Evolutionary conservation across 2,113 vertebrate genomes (phyloP).

Genomic region (Archilochus colubris): DNA sequence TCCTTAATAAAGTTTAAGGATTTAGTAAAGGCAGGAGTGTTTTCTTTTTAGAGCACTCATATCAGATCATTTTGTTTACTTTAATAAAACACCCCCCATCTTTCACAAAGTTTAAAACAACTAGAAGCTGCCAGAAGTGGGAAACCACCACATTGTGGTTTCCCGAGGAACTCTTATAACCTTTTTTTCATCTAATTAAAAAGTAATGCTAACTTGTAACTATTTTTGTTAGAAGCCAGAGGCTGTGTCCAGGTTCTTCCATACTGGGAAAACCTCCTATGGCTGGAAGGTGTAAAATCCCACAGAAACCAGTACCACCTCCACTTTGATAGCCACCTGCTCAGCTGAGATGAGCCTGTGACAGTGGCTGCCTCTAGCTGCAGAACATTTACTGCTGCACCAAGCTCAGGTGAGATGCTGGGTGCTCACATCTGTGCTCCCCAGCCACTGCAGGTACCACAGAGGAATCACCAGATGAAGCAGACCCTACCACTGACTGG

Average conservation of each 20-base stretch:
- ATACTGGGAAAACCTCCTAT: neutral
- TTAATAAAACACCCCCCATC: neutral
- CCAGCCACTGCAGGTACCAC: accelerated
- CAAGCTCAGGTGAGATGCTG: neutral
- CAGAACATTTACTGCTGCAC: neutral
- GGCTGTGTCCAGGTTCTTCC: neutral
- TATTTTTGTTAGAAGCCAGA: neutral
- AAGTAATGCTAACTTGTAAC: neutral
- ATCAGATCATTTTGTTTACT: neutral
- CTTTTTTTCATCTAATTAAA: neutral
- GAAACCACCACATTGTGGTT: neutral
- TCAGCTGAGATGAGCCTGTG: neutral
- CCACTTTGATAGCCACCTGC: neutral
- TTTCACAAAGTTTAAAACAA: neutral
- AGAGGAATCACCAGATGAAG: neutral
- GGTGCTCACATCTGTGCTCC: neutral
- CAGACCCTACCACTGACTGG: accelerated
- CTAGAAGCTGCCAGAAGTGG: neutral
- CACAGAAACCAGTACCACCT: neutral
- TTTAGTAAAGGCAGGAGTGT: neutral
- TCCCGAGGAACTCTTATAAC: neutral
- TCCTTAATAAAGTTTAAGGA: neutral
- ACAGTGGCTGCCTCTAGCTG: neutral
- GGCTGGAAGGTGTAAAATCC: neutral
- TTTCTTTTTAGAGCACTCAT: neutral